Evolutionary conservation across 1,140 invertebrate species (phyloP), one percentile per base, ranked within the genome.

Genomic region (Drosophila bocqueti): DNA sequence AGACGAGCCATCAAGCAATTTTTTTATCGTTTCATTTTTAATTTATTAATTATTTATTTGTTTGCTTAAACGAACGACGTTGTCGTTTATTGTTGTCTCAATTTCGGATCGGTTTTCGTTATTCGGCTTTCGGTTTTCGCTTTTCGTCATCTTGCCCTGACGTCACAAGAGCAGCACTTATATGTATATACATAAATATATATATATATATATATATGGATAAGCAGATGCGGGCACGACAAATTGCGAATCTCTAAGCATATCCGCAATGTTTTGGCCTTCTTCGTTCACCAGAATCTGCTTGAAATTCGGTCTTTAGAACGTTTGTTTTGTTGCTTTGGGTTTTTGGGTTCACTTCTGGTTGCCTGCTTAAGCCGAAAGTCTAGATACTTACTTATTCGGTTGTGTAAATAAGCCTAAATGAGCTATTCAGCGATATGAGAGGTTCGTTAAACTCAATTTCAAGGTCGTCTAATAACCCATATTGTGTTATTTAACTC

Each of bases 11-110:
- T 74, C 71, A 73, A 61, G 71, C 55, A 73, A 73, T 52, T 65
- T 81, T 47, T 81, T 78, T 59, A 81, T 65, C 52, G 77, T 68
- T 72, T 83, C 69, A 67, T 78, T 86, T 86, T 66, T 58, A 77
- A 86, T 89, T 87, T 83, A 83, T 83, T 74, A 83, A 83, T 83
- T 89, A 74, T 74, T 83, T 83, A 87, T 86, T 86, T 86, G 76
- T 80, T 77, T 69, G 79, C 67, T 63, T 67, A 68, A 80, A 84
- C 75, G 79, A 82, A 68, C 62, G 75, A 74, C 62, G 50, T 26
- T 64, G 57, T 64, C 46, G 47, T 47, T 47, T 74, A 45, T 76
- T 57, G 46, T 65, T 45, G 46, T 67, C 61, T 47, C 40, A 42
- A 54, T 68, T 46, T 57, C 31, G 29, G 38, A 16, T 50, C 57